Evolutionary conservation across 2,113 vertebrate species (phyloP), one percentile per base, ranked within the genome.

Genomic region (Murina feae): DNA sequence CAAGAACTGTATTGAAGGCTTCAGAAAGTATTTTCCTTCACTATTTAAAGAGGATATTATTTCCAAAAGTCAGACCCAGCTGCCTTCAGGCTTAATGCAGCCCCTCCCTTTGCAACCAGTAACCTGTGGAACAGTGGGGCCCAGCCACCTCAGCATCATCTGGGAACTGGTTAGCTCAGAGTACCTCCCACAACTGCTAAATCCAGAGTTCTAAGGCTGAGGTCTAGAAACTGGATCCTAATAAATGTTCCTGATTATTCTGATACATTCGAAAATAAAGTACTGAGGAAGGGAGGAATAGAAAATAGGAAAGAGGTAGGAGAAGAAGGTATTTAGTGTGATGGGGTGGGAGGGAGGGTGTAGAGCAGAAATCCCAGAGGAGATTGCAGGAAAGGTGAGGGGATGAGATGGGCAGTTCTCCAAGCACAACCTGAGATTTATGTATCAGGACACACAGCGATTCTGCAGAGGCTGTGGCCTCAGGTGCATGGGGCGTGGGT

Each of bases 11-110:
- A 28, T 4, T 39, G 32, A 21, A 65, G 37, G 69, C 8, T 25
- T 66, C 39, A 91, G 63, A 91, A 55, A 81, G 60, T 16, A 35
- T 13, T 74, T 76, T 92, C 68, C 30, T 63, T 82, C 28, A 37
- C 55, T 74, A 2, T 71, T 66, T 39, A 63, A 42, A 49, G 30
- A 68, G 23, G 7, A 9, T n/a, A 6, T 37, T 51, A 44, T 35
- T 80, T 84, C 14, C 5, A 53, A 13, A 66, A 39, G 23, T 28
- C 53, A 71, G 49, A 35, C 53, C 30, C 21, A 91, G 55, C 11
- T 39, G 12, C 1, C 32, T 30, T 53, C 14, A 55, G 23, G 30
- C 51, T 76, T 28, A 47, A 63, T 23, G 74, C 65, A 72, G 11
- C 8, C 10, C 23, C 18, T 35, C 20, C 11, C 4, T 2, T 14